Base-by-base conservation (phyloP, 2,113 vertebrate species). In the Ammodytes marinus region DNA sequence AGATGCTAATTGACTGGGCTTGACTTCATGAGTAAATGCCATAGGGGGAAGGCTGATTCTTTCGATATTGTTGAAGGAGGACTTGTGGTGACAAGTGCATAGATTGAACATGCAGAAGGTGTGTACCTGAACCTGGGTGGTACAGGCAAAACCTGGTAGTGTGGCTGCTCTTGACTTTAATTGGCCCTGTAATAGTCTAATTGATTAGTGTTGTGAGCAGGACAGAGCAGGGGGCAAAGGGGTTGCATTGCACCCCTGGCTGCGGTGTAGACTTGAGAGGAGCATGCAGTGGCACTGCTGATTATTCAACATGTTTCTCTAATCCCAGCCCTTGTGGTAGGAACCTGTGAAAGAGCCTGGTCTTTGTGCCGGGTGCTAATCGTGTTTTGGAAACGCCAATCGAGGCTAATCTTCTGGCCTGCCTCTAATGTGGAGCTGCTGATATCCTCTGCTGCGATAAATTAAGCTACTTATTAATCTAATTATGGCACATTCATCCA, bases 391-490 rank as follows among this genome's bases (percentile, higher is more conserved):
- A 95, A 97, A 96, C 95, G 94, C 95, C 93, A 96, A 97, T 96
- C 95, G 95, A 86, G 95, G 95, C 95, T 97, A 97, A 97, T 97
- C 96, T 97, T 95, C 94, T 96, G 94, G 90, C 93, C 94, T 95
- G 95, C 94, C 94, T 97, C 95, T 97, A 97, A 97, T 97, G 95
- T 98, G 95, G 95, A 96, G 96, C 96, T 95, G 96, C 96, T 97
- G 97, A 98, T 97, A 98, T 97, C 96, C 96, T 97, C 96, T 95
- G 96, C 96, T 98, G 97, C 96, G 96, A 97, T 97, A 98, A 98
- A 98, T 98, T 98, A 97, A 99, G 97, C 97, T 97, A 97, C 97
- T 99, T 99, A 98, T 99, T 98, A 98, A 99, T 98, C 97, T 98
- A 97, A 99, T 98, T 98, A 98, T 96, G 95, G 95, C 97, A 97